A percentile compares a stretch with the other conserved stretches of the same genome.
phyloP scores from a whole-genome alignment of 2,797 vertebrate genomes.

The Enteromius anoplus region DNA sequence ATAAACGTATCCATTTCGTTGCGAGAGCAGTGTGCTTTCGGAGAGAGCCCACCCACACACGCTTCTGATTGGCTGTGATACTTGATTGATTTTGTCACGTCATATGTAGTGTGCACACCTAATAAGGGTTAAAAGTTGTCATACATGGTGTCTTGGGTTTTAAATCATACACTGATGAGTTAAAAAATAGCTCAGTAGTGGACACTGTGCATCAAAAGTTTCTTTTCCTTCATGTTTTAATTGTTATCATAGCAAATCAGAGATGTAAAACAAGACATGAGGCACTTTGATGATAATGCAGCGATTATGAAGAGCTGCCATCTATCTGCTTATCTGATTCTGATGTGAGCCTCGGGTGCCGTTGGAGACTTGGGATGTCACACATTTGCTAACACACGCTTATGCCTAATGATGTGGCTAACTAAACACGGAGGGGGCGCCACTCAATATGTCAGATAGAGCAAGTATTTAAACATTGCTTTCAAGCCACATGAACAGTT shows the following conservation, averaged over 20 bases:
- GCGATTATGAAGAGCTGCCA: conserved; percentile 28
- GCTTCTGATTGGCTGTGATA: no score
- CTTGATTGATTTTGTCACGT: no score
- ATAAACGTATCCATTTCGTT: no score
- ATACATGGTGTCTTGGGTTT: background rate
- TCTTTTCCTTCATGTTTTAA: background rate
- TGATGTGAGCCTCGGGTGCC: conserved; percentile 5
- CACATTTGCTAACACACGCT: conserved; percentile 5
- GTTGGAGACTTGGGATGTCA: conserved; percentile 3
- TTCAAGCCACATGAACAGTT: conserved; percentile 24
- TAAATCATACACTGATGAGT: background rate
- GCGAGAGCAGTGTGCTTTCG: no score
- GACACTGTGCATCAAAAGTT: background rate
- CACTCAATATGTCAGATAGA: conserved; percentile 17
- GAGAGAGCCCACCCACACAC: no score
- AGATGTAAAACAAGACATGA: conserved; percentile 9
- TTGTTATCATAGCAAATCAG: conserved; percentile 20
- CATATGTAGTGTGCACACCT: no score
- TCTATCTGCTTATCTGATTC: conserved; percentile 13
- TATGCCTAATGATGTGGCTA: conserved; percentile 31
- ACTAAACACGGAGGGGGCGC: conserved; percentile 25
- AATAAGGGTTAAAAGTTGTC: background rate
- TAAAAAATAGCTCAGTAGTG: background rate
- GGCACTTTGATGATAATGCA: conserved; percentile 21
- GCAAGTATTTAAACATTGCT: conserved; percentile 35